phyloP scores from a whole-genome alignment of 2,797 vertebrate species.

The Mionectes olivaceus region DNA sequence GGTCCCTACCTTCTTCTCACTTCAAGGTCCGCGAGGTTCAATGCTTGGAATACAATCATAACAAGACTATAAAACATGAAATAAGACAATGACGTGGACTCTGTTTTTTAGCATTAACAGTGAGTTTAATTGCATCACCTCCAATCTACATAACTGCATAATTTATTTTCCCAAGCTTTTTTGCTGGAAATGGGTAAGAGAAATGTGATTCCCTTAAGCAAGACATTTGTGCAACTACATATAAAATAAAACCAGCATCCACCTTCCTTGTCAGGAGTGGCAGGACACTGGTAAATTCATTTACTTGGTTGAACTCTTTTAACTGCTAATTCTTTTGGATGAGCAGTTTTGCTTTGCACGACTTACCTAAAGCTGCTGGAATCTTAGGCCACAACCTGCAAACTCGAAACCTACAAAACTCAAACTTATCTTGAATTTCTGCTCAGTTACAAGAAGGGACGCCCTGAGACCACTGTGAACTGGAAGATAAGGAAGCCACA shows the following conservation, averaged over 20 bases:
- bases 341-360: background rate
- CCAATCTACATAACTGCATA: background rate
- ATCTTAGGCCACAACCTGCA: background rate
- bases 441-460: background rate
- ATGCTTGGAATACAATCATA: background rate
- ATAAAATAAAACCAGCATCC: background rate
- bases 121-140: background rate
- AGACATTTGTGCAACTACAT: background rate
- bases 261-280: background rate
- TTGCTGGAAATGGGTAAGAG: background rate
- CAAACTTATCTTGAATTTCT: background rate
- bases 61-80: background rate
- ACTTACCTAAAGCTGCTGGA: background rate
- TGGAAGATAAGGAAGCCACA: background rate
- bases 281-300: background rate
- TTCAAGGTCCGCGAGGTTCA: background rate
- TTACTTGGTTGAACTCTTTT: background rate
- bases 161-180: background rate
- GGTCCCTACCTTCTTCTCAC: background rate
- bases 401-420: background rate
- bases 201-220: background rate
- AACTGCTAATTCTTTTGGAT: background rate
- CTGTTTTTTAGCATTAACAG: background rate
- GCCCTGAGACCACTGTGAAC: background rate
- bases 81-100: background rate